Evolutionary conservation across 2,888 invertebrate species (phyloP), one percentile per base, ranked within the genome.

Genomic region (Chouioia cunea): DNA sequence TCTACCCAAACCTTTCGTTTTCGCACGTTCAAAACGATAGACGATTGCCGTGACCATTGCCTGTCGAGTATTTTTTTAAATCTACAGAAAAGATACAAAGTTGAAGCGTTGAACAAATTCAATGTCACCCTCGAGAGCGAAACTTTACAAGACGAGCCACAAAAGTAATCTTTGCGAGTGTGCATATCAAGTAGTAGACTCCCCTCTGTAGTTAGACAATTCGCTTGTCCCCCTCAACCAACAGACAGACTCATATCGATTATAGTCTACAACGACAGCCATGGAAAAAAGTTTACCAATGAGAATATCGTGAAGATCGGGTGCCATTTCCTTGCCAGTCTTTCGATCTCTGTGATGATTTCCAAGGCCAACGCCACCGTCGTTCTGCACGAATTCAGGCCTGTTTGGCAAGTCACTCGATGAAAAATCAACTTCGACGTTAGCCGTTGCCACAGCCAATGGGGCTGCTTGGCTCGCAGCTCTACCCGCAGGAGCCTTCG

Each of bases 371-470:
- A 83, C 91, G 70, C 93, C 90, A 59, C 95, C 95, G 83, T 96
- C 97, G 81, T 96, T 97, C 85, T 96, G 96, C 14, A 95, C 92
- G 22, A 94, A 93, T 79, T 95, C 95, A 0, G 94, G 94, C 74
- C 93, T 88, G 81, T 92, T 93, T 0, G 91, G 91, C 1, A 91
- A 87, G 73, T 93, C 93, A 75, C 89, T 89, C 23, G 90, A 89
- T 72, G 93, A 93, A 81, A 97, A 96, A 86, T 97, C 95, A 0
- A 97, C 96, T 79, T 94, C 92, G 10, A 97, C 94, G 76, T 92
- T 91, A 2, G 96, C 96, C 14, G 93, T 90, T 0, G 95, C 93
- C 18, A 92, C 92, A 1, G 95, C 94, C 65, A 97, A 86, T 0
- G 94, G 92, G 18, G 48, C 65, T 15, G 22, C 50, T 16, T 43